A percentile compares a stretch with the other conserved stretches of the same genome.
These are phyloP conservation scores for Drosophila sucinea DNA, from an alignment of 1,140 invertebrate species.

Conservation along the genomic window DNA sequence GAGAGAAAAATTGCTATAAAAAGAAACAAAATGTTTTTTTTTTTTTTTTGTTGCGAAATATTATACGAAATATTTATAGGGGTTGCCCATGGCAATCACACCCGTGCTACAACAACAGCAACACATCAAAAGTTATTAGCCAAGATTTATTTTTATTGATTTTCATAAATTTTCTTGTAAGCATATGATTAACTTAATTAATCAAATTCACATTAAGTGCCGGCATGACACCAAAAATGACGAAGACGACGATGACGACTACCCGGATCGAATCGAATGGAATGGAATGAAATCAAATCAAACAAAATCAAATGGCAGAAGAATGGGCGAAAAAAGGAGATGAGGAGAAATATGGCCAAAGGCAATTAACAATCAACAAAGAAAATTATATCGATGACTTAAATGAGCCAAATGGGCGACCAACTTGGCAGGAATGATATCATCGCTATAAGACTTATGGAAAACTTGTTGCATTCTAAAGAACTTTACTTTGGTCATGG, in stretches of 20 bases:
- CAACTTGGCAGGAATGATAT: slow-evolving; percentile 18
- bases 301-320: slow-evolving; percentile 43
- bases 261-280: slow-evolving; percentile 36
- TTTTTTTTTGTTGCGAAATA: not conserved
- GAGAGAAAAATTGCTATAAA: not conserved
- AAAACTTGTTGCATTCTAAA: slow-evolving; percentile 47
- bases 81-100: slow-evolving; percentile 2
- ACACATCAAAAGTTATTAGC: slow-evolving; percentile 8
- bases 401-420: slow-evolving; percentile 4
- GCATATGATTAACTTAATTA: slow-evolving; percentile 74
- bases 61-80: not conserved
- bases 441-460: slow-evolving; percentile 38
- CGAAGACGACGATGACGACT: not conserved
- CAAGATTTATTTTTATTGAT: slow-evolving; percentile 45
- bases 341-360: slow-evolving; percentile 9
- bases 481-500: slow-evolving; percentile 23
- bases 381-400: slow-evolving; percentile 6
- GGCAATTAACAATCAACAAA: slow-evolving; percentile 29
- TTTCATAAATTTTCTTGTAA: slow-evolving; percentile 39
- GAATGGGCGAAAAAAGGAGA: slow-evolving; percentile 20
- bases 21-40: not conserved
- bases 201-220: slow-evolving; percentile 69
- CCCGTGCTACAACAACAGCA: not conserved
- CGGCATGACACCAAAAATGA: slow-evolving; percentile 52
- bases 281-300: slow-evolving; percentile 29